Percentiles rank a stretch among this genome's conserved stretches.
phyloP scores from a whole-genome alignment of 1,140 invertebrate genomes.

The Phthorimaea operculella region DNA sequence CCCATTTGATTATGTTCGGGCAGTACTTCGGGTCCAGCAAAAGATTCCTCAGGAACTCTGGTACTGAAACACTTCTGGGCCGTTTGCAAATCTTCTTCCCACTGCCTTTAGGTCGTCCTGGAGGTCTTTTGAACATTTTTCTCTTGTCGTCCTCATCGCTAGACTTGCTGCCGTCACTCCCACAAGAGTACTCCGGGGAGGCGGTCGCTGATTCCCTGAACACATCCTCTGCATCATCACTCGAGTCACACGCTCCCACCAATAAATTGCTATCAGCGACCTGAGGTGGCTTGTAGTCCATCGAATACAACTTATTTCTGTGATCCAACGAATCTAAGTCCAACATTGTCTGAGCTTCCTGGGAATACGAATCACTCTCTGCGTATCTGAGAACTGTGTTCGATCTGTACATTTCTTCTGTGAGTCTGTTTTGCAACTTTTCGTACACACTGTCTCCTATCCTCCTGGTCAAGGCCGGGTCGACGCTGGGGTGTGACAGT shows the following conservation, averaged over 20 bases:
- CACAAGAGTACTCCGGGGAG: slow-evolving; percentile 45
- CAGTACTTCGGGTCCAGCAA: slow-evolving; percentile 80
- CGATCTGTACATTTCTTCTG: slow-evolving; percentile 45
- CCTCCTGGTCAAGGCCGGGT: slow-evolving; percentile 28
- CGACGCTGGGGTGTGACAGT: slow-evolving; percentile 47
- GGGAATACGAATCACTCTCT: slow-evolving; percentile 35
- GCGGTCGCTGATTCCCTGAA: slow-evolving; percentile 40
- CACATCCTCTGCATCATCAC: slow-evolving; percentile 49
- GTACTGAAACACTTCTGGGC: slow-evolving; percentile 74
- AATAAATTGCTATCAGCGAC: slow-evolving; percentile 30
- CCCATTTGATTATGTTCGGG: slow-evolving; percentile 88
- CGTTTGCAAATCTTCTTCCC: slow-evolving; percentile 70
- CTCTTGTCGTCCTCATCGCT: slow-evolving; percentile 52
- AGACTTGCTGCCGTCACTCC: slow-evolving; percentile 54
- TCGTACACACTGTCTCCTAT: slow-evolving; percentile 63
- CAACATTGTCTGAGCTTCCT: slow-evolving; percentile 41
- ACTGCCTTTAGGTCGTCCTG: slow-evolving; percentile 59
- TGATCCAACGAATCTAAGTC: slow-evolving; percentile 46
- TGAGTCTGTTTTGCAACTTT: slow-evolving; percentile 46
- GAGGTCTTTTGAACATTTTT: slow-evolving; percentile 54
- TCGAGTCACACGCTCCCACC: slow-evolving; percentile 36
- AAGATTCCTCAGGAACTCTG: slow-evolving; percentile 85
- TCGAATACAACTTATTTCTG: slow-evolving; percentile 32
- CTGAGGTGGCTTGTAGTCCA: slow-evolving; percentile 35
- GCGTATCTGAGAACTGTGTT: slow-evolving; percentile 47